Evolutionary conservation across 2,888 invertebrate species (phyloP).

Genomic region (Conchocele bisecta): DNA sequence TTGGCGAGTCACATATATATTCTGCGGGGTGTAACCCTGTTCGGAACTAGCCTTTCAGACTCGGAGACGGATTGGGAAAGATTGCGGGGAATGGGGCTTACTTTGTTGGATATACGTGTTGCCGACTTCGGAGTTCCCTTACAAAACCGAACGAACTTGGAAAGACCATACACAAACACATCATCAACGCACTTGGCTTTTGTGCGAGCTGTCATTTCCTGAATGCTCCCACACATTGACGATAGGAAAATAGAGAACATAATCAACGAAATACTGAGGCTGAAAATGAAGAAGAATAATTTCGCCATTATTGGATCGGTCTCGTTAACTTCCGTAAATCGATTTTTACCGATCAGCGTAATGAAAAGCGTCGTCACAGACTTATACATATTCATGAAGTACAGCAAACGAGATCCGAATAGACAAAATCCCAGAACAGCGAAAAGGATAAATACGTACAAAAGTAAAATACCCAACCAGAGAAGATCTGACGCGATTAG

Average conservation of each 20-base stretch:
- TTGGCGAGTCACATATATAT: no score
- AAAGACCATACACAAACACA: not conserved
- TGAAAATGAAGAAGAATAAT: conserved; percentile 65
- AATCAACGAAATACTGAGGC: conserved; percentile 64
- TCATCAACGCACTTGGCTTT: not conserved
- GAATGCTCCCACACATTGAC: conserved; percentile 57
- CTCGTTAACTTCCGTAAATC: conserved; percentile 59
- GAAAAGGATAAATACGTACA: conserved; percentile 62
- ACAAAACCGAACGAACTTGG: no score
- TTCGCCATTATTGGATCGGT: conserved; percentile 60
- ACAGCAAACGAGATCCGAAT: conserved; percentile 58
- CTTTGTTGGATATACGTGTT: no score
- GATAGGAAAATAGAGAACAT: conserved; percentile 65
- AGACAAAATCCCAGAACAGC: conserved; percentile 55
- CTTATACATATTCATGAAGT: conserved; percentile 59
- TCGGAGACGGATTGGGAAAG: no score
- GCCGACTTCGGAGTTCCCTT: no score
- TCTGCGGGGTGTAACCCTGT: no score
- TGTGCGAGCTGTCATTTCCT: not conserved
- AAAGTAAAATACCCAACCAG: conserved; percentile 63
- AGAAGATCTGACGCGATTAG: conserved; percentile 52
- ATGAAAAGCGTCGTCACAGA: conserved; percentile 63
- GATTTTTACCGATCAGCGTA: conserved; percentile 64
- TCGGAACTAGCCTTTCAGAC: no score
- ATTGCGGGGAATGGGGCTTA: no score